Evolutionary conservation across 2,888 invertebrate genomes (phyloP), one percentile per base, ranked within the genome.

Genomic region (Trypoxylon attenuatum): DNA sequence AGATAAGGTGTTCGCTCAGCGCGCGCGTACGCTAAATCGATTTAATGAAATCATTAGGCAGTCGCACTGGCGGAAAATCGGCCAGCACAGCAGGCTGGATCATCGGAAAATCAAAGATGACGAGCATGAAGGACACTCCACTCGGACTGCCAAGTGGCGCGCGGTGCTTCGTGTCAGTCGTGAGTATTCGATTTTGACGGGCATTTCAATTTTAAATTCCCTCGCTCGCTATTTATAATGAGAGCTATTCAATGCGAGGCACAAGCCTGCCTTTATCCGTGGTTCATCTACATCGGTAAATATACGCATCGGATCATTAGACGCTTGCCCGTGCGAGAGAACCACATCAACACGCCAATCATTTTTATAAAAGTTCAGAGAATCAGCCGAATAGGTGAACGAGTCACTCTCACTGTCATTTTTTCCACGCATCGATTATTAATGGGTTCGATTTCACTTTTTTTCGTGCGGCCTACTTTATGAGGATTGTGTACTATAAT

Each of bases 41-140:
- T 69, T 68, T 63, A 63, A 63, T 54, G 63, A 67, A 67, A 69
- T 58, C 55, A 63, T 69, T 63, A 51, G 54, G 58, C 63, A 67
- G 58, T 33, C 58, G 21, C 39, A 39, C 23, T 10, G 42, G 33
- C 18, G 46, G 27, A 64, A 55, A 55, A 67, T 55, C 21, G 43
- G 47, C n/a, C 42, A 23, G 23, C 13, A 33, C 1, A 13, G 15
- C 22, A n/a, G n/a, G 29, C 3, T n/a, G 3, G 15, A 13, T 15
- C 47, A 66, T 63, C 19, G 22, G 41, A 29, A 33, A 55, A 13
- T 23, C 8, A 16, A 13, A 43, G 43, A 18, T 15, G 49, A 43
- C 22, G 16, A 29, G 16, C 46, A 42, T 29, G 49, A 65, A 60
- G 67, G 55, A 43, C 55, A 13, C n/a, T 10, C 0, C 33, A 0